Conservation (phyloP, 2,888 invertebrate species). For the Autographa pulchrina region DNA sequence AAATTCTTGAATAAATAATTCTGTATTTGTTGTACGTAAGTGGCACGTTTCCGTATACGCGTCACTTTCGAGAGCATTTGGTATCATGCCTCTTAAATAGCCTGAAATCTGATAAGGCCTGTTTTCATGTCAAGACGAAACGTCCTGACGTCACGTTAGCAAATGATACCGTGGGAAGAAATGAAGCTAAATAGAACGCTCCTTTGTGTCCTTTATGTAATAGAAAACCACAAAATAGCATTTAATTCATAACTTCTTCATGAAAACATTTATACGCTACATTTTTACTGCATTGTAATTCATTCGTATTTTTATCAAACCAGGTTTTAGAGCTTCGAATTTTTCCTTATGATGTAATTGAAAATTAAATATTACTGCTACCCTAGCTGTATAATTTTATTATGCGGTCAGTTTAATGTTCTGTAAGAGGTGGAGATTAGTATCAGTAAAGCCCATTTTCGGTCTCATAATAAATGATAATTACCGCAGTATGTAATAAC, state of each 20-base stretch:
- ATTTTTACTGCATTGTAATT: slow-evolving; percentile 41
- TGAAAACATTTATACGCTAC: slow-evolving; percentile 12
- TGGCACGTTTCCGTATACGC: slow-evolving; percentile 3
- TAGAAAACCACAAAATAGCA: slow-evolving; percentile 14
- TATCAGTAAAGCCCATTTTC: slow-evolving; percentile 26
- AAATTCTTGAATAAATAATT: slow-evolving; percentile 3
- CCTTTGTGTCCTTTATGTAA: slow-evolving; percentile 48
- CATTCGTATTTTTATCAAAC: slow-evolving; percentile 23
- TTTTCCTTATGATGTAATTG: slow-evolving; percentile 42
- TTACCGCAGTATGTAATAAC: slow-evolving; percentile 14
- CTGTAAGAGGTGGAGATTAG: slow-evolving; percentile 33
- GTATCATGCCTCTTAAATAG: slow-evolving; percentile 37
- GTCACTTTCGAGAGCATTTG: slow-evolving; percentile 3
- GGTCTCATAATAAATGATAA: slow-evolving; percentile 14
- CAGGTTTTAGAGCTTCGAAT: slow-evolving; percentile 16
- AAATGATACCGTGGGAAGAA: slow-evolving; percentile 32
- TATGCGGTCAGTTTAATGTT: slow-evolving; percentile 41
- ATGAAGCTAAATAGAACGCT: slow-evolving; percentile 25
- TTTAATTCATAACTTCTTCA: slow-evolving; percentile 23
- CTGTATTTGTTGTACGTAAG: neutral
- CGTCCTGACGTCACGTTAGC: slow-evolving; percentile 35
- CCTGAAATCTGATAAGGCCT: slow-evolving; percentile 41
- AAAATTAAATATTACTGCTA: slow-evolving; percentile 46
- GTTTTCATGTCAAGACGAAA: slow-evolving; percentile 33
- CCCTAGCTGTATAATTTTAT: slow-evolving; percentile 37